Percentiles rank a stretch among this genome's conserved stretches.
These are phyloP conservation scores for Ormyrus pomaceus DNA, from an alignment of 2,888 invertebrate species.

Conservation along the genomic window DNA sequence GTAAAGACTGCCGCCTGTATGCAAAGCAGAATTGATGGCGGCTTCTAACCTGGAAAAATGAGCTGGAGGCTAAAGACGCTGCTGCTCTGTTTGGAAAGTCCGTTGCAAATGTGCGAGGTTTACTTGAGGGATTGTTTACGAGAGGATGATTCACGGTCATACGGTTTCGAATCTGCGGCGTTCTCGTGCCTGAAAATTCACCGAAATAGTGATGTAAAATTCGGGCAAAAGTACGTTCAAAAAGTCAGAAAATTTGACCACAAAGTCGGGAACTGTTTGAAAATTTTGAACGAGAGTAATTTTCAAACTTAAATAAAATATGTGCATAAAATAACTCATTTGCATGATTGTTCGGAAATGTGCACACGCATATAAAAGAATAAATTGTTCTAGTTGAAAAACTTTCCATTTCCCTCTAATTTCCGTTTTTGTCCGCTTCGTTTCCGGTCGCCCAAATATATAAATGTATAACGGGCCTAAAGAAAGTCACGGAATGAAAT, in stretches of 20 bases:
- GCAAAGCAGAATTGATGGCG: too few relatives aligned
- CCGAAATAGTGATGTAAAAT: neutral
- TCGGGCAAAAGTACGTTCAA: neutral
- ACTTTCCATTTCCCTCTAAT: slow-evolving; percentile 29
- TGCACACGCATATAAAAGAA: neutral
- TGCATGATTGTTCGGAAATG: neutral
- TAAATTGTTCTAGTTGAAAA: slow-evolving; percentile 10
- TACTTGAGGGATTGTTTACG: too few relatives aligned
- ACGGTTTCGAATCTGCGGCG: too few relatives aligned
- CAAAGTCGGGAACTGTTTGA: neutral
- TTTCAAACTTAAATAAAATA: neutral
- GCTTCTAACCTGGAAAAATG: too few relatives aligned
- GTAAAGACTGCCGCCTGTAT: too few relatives aligned
- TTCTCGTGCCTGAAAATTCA: too few relatives aligned
- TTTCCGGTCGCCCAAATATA: slow-evolving; percentile 2
- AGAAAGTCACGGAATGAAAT: slow-evolving; percentile 15
- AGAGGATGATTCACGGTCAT: too few relatives aligned
- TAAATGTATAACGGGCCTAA: neutral
- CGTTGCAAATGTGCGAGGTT: too few relatives aligned
- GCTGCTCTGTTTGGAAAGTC: too few relatives aligned
- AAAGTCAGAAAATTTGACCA: too few relatives aligned
- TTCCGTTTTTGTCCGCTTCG: slow-evolving; percentile 16
- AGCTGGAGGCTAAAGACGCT: too few relatives aligned
- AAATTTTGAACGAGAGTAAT: neutral
- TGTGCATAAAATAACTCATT: slow-evolving; percentile 7